phyloP scores from a whole-genome alignment of 1,140 invertebrate species.

The Procambarus virginalis region DNA sequence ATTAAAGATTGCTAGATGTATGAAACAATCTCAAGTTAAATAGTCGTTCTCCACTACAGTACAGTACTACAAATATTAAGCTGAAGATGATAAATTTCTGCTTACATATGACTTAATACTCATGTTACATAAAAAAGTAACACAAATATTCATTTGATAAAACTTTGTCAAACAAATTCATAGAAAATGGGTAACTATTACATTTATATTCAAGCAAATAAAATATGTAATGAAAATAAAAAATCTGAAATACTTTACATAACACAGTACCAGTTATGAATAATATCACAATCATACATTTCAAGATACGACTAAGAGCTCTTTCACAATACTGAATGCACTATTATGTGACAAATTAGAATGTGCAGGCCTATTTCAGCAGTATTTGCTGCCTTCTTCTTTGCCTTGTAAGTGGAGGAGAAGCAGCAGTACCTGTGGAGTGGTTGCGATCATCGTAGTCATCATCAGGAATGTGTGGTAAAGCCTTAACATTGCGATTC shows the following conservation, averaged over 20 bases:
- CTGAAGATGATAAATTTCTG: too few species aligned
- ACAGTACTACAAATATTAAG: too few species aligned
- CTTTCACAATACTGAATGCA: background rate
- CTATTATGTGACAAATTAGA: background rate
- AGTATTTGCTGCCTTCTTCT: background rate
- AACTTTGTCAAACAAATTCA: too few species aligned
- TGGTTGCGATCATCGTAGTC: slow-evolving; percentile 46
- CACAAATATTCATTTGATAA: too few species aligned
- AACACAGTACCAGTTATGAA: background rate
- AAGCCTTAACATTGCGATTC: slow-evolving; percentile 70
- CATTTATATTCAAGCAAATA: background rate
- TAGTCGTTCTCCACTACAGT: too few species aligned
- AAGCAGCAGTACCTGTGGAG: slow-evolving; percentile 47
- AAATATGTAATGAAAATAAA: too few species aligned
- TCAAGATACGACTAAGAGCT: background rate
- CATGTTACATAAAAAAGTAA: too few species aligned
- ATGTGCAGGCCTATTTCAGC: background rate
- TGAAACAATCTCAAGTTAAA: background rate
- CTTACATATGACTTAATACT: too few species aligned
- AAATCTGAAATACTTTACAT: too few species aligned
- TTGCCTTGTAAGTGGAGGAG: background rate
- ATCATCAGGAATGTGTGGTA: slow-evolving; percentile 60
- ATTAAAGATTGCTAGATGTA: background rate
- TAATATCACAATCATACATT: slow-evolving; percentile 1
- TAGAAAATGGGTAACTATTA: too few species aligned